A percentile compares a stretch with the other conserved stretches of the same genome.
Evolutionary conservation across 2,888 invertebrate species (phyloP).

Genomic region (Xiphydria camelus): DNA sequence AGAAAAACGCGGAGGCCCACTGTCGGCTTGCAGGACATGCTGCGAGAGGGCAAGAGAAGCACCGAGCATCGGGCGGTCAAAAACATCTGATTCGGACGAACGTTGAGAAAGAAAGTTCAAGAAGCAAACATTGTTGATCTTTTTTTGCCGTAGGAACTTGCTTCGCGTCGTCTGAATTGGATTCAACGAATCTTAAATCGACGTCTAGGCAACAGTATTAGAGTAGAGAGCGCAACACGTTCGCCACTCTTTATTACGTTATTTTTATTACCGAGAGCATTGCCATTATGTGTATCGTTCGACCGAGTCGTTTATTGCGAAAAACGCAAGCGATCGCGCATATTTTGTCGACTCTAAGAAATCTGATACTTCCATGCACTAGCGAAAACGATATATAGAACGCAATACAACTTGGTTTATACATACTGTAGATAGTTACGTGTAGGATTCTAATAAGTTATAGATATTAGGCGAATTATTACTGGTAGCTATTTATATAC

Average conservation of each 20-base stretch:
- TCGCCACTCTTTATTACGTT: conserved; percentile 37
- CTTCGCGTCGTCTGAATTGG: conserved; percentile 21
- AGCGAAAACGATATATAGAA: too few relatives aligned
- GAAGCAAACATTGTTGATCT: conserved; percentile 11
- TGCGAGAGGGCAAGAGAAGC: too few relatives aligned
- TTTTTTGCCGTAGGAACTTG: too few relatives aligned
- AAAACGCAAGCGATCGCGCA: too few relatives aligned
- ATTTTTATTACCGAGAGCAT: conserved; percentile 33
- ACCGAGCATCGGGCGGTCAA: conserved; percentile 8
- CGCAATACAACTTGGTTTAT: conserved; percentile 34
- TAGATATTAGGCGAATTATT: conserved; percentile 34
- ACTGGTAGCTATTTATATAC: conserved; percentile 45
- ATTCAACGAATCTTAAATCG: conserved; percentile 17
- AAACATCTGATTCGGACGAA: conserved; percentile 14
- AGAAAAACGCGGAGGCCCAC: too few relatives aligned
- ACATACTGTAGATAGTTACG: conserved; percentile 48
- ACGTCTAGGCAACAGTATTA: conserved; percentile 53
- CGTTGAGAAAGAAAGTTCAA: conserved; percentile 3
- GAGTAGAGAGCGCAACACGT: conserved; percentile 43
- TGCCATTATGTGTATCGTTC: conserved; percentile 41
- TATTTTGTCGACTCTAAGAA: too few relatives aligned
- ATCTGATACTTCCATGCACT: too few relatives aligned
- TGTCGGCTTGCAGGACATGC: too few relatives aligned
- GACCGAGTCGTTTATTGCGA: conserved; percentile 8
- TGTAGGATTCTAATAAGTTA: conserved; percentile 42